These are phyloP conservation scores for Mastacembelus armatus DNA, from an alignment of 2,797 vertebrate genomes.

Conservation along the genomic window DNA sequence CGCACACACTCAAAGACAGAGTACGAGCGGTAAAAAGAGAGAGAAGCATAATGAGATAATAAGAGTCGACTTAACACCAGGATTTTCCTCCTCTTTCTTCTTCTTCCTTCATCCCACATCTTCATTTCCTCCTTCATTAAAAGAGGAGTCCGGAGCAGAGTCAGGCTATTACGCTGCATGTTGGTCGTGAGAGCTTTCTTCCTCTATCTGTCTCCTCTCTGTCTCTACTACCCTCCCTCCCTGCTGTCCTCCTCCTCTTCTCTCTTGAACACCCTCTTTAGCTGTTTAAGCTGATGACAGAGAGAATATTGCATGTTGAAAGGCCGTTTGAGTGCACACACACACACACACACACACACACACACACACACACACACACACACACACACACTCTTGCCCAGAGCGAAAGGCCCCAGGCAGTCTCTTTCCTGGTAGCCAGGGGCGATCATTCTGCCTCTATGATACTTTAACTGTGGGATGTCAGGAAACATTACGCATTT, in stretches of 20 bases:
- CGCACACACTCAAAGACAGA: slow-evolving; percentile 10
- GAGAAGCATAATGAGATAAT: slow-evolving; percentile 55
- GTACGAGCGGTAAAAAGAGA: slow-evolving; percentile 20
- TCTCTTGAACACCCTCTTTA: slow-evolving; percentile 74
- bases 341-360: slow-evolving; percentile 47
- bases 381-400: slow-evolving; percentile 76
- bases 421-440: slow-evolving; percentile 85
- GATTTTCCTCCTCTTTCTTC: slow-evolving; percentile 65
- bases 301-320: slow-evolving; percentile 83
- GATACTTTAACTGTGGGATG: slow-evolving; percentile 89
- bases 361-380: slow-evolving; percentile 47
- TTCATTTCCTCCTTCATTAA: slow-evolving; percentile 75
- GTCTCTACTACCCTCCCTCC: slow-evolving; percentile 23
- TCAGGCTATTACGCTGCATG: slow-evolving; percentile 30
- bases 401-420: slow-evolving; percentile 88
- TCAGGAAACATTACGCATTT: slow-evolving; percentile 89
- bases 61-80: slow-evolving; percentile 63
- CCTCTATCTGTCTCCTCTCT: slow-evolving; percentile 23
- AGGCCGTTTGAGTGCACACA: slow-evolving; percentile 71
- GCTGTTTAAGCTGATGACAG: slow-evolving; percentile 83
- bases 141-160: slow-evolving; percentile 47
- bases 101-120: slow-evolving; percentile 58
- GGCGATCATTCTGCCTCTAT: slow-evolving; percentile 86
- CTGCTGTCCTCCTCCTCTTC: slow-evolving; percentile 44
- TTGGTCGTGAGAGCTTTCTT: slow-evolving; percentile 49